Conservation (phyloP, 2,888 invertebrate species). For the Philaethria dido region DNA sequence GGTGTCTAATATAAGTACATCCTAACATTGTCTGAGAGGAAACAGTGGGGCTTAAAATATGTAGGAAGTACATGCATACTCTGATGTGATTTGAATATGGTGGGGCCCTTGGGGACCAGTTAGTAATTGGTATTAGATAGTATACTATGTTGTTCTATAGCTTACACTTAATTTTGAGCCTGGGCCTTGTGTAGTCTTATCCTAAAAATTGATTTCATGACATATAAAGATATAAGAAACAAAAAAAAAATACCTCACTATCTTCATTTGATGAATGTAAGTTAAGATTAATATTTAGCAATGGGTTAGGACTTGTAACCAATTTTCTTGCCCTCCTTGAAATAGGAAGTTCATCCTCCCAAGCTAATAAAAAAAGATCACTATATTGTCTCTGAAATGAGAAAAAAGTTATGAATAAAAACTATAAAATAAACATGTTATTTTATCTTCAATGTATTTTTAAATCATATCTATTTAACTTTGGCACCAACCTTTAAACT, state of each 20-base stretch:
- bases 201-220: no score
- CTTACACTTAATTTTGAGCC: no score
- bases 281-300: constrained; percentile 80
- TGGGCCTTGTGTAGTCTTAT: no score
- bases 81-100: no score
- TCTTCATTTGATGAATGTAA: constrained; percentile 89
- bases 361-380: constrained; percentile 94
- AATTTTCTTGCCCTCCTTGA: constrained; percentile 86
- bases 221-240: constrained; percentile 8
- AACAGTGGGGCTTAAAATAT: no score
- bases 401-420: not conserved
- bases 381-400: constrained; percentile 90
- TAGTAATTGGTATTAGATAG: no score
- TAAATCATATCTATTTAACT: not conserved
- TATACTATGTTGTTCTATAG: no score
- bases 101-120: no score
- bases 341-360: constrained; percentile 91
- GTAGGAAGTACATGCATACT: no score
- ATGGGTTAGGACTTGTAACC: constrained; percentile 84
- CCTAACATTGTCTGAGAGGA: no score
- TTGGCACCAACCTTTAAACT: constrained; percentile 87
- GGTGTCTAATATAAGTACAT: no score
- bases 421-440: not conserved
- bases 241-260: constrained; percentile 84
- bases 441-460: not conserved